Conservation (phyloP, 2,888 invertebrate species). For the Tenthredo amoena region DNA sequence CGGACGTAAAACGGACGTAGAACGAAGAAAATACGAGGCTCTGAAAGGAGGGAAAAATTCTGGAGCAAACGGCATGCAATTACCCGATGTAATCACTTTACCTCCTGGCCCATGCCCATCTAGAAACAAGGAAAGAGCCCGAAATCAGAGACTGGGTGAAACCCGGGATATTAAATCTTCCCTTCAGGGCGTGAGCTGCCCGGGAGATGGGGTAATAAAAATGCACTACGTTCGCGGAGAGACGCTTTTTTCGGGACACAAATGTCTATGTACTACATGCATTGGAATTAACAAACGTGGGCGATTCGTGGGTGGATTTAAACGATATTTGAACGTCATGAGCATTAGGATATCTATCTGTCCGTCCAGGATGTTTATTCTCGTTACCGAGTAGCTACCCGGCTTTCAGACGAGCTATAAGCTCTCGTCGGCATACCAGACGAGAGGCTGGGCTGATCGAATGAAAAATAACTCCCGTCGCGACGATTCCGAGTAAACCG, state of each 20-base stretch:
- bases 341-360: neutral
- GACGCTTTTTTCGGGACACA: neutral
- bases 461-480: conserved; percentile 24
- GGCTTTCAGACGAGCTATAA: neutral
- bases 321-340: neutral
- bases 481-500: neutral
- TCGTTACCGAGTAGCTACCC: neutral
- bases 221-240: neutral
- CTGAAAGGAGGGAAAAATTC: neutral
- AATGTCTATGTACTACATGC: neutral
- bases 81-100: conserved; percentile 42
- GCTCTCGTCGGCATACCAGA: conserved; percentile 38
- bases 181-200: neutral
- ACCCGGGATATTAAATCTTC: neutral
- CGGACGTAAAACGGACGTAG: neutral
- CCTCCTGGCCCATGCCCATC: conserved; percentile 21
- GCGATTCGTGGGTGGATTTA: neutral
- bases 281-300: neutral
- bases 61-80: conserved; percentile 44
- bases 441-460: conserved; percentile 21
- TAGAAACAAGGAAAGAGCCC: neutral
- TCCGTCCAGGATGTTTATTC: conserved; percentile 48
- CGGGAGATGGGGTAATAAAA: neutral
- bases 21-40: neutral
- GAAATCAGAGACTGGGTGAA: neutral